Evolutionary conservation across 2,797 vertebrate genomes (phyloP).

Genomic region (Saxicola maurus): DNA sequence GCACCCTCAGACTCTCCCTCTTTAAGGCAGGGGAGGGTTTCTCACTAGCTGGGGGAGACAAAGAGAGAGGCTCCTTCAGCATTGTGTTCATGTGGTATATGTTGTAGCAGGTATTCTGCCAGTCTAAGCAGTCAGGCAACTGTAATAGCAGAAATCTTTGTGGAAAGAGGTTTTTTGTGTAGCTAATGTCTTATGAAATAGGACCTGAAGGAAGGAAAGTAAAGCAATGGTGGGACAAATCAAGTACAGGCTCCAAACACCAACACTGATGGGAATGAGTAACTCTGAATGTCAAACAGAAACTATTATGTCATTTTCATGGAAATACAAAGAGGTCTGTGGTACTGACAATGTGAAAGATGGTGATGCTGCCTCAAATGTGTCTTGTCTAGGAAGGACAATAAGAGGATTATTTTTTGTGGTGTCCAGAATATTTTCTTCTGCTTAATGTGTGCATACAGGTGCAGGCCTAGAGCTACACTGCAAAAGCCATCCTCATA

Average conservation of each 20-base stretch:
- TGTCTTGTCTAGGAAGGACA: not conserved
- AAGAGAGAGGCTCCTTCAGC: not conserved
- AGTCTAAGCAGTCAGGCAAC: not conserved
- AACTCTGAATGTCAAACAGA: not conserved
- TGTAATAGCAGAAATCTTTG: not conserved
- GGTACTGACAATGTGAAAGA: not conserved
- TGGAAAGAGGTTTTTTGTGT: not conserved
- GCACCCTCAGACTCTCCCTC: no score
- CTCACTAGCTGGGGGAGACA: no score
- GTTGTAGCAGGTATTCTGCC: not conserved
- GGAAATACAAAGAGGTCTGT: not conserved
- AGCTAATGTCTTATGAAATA: not conserved
- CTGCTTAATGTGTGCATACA: not conserved
- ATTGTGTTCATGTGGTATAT: fast-evolving
- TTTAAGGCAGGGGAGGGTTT: no score
- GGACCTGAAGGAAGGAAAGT: not conserved
- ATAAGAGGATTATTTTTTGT: not conserved
- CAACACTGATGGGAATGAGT: not conserved
- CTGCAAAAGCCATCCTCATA: not conserved
- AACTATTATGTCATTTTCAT: fast-evolving
- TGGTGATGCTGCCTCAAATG: not conserved
- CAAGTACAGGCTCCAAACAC: not conserved
- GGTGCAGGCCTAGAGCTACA: not conserved
- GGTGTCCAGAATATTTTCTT: not conserved
- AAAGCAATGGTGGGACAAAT: not conserved